Base-by-base conservation (phyloP, 2,888 invertebrate genomes). In the Drosophila eohydei region DNA sequence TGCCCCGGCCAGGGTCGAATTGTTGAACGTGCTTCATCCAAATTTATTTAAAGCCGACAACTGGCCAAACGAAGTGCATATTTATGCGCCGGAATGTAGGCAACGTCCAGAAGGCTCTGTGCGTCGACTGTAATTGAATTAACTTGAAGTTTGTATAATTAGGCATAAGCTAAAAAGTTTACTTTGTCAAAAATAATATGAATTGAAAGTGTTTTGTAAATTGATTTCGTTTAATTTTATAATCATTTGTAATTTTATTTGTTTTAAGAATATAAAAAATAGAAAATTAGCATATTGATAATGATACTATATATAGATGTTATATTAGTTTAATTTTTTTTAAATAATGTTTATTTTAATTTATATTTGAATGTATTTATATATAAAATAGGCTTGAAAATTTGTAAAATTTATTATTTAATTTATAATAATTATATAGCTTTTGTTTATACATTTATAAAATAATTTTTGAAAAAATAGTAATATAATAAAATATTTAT, bases 1-100 rank as follows among this genome's bases (percentile, higher is more conserved):
- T 88, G 61, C 50, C 56, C 61, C 6, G 46, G 54, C 50, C 16
- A 34, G 28, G 58, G 30, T 61, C 61, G 62, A 48, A 38, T 58
- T 72, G 62, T 54, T 38, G 41, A 6, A 11, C 26, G 44, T 16
- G 40, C 46, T n/a, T 32, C 21, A 50, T 14, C 21, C 28, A n/a
- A 63, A 64, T 74, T 78, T 74, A 82, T 88, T 82, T 81, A 86
- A 88, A 83, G 78, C 71, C 71, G 62, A 56, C 65, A 64, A 82
- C 46, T 74, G 65, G 46, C 79, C 43, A 9, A 46, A 60, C 48
- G 66, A 70, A 74, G 59, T 81, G 60, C 84, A 87, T 83, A 86
- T 86, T 80, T 75, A 72, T 77, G 78, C 52, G 36, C 63, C 32
- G 14, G 38, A 60, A 75, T 58, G 80, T 64, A 55, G 63, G 56